These are phyloP conservation scores for Nomada fabriciana DNA, from an alignment of 2,888 invertebrate species.

Conservation along the genomic window DNA sequence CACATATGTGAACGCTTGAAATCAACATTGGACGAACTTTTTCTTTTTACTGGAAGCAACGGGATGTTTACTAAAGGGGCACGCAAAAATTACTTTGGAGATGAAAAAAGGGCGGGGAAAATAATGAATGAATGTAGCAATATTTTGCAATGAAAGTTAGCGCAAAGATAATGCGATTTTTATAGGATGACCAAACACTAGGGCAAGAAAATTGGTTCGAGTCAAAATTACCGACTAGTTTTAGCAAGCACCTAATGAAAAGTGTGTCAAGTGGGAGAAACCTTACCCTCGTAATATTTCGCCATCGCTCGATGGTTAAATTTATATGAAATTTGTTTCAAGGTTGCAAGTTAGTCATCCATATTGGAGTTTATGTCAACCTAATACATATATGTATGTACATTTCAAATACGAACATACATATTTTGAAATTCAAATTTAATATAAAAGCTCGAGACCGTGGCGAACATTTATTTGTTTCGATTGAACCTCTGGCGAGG, in stretches of 20 bases:
- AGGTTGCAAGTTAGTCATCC: neutral
- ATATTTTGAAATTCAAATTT: neutral
- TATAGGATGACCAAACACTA: neutral
- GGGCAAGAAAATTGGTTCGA: neutral
- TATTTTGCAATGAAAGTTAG: too few relatives aligned
- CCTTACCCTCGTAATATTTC: conserved; percentile 6
- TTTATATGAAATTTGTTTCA: conserved; percentile 16
- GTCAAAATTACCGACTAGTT: conserved; percentile 17
- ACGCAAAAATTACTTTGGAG: too few relatives aligned
- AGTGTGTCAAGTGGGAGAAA: neutral
- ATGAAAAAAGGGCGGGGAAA: too few relatives aligned
- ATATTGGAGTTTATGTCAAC: neutral
- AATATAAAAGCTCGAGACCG: neutral
- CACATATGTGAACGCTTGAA: too few relatives aligned
- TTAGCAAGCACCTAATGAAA: conserved; percentile 19
- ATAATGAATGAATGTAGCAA: too few relatives aligned
- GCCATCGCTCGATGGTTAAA: neutral
- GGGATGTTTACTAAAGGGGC: too few relatives aligned
- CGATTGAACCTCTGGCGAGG: neutral
- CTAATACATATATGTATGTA: too few relatives aligned
- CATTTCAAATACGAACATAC: too few relatives aligned
- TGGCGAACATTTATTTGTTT: neutral
- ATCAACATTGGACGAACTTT: too few relatives aligned
- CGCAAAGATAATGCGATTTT: too few relatives aligned
- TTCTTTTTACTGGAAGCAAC: too few relatives aligned